Conservation (phyloP, 2,888 invertebrate species). For the Mamestra brassicae region DNA sequence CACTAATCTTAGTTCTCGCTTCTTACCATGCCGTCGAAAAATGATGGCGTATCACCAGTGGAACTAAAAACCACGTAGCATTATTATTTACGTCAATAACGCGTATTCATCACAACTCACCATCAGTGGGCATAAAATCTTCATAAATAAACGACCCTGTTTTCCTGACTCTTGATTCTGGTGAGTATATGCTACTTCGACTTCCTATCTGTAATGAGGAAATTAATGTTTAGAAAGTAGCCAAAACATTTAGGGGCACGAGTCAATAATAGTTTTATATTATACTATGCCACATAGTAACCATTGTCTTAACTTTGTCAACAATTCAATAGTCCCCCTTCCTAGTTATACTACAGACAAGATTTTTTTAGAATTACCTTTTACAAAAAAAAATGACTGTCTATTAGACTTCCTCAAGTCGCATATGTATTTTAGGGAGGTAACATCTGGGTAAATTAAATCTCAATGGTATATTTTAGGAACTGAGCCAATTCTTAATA, state of each 20-base stretch:
- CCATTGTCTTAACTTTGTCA: neutral
- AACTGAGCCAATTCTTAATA: neutral
- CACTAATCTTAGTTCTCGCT: conserved; percentile 5
- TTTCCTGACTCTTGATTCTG: conserved; percentile 98
- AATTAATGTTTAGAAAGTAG: neutral
- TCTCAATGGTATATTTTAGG: neutral
- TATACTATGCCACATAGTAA: neutral
- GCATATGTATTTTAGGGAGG: neutral
- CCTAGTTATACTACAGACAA: neutral
- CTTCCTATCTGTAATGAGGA: conserved; percentile 95
- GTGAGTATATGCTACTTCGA: conserved; percentile 99
- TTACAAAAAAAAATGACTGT: too few relatives aligned
- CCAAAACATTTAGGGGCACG: neutral
- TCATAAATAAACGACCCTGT: conserved; percentile 99
- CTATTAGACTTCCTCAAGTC: neutral
- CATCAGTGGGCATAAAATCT: conserved; percentile 99
- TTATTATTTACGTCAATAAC: conserved; percentile 38
- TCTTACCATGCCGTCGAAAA: conserved; percentile 43
- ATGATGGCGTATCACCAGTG: conserved; percentile 29
- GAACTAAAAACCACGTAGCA: conserved; percentile 36
- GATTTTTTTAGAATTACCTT: too few relatives aligned
- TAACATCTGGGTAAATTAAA: neutral
- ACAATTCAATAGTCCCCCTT: neutral
- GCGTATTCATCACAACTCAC: conserved; percentile 85
- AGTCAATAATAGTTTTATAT: neutral